Evolutionary conservation across 2,888 invertebrate species (phyloP), one percentile per base, ranked within the genome.

Genomic region (Xestia sexstrigata): DNA sequence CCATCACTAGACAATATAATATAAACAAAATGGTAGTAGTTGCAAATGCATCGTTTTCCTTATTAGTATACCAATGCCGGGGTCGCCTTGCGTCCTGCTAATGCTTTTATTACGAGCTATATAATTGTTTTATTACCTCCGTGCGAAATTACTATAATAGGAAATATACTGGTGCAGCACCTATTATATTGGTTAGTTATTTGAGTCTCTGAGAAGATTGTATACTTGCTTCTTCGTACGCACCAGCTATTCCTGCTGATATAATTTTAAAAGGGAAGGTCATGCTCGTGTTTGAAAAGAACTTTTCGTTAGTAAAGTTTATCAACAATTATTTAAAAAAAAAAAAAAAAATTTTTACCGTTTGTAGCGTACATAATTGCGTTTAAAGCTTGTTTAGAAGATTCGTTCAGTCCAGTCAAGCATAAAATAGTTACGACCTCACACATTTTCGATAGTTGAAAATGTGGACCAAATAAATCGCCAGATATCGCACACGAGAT

Each of bases 51-150:
- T 89, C 80, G 88, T 92, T 93, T 92, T 92, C 92, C 93, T 93
- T 90, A 90, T 91, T 90, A 83, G 82, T 79, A 82, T 81, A 89
- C 91, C 93, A 94, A 93, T 93, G 93, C 92, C 92, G 92, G 89
- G 92, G 92, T 89, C 90, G 85, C 79, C 78, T 89, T 82, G 88
- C 82, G 80, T 84, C 85, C 78, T 84, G 83, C 67, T 81, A 83
- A 84, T 80, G 74, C 77, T 84, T 86, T 83, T 76, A 86, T 81
- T 76, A 75, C 70, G 49, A 76, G 45, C 42, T 76, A 70, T 80
- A 79, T 82, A 85, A 86, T 83, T 79, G 70, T 76, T 77, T 83
- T 82, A 79, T 80, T 70, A 85, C 49, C 74, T 71, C 62, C 52
- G 42, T 80, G 80, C 39, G 67, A 68, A 81, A 76, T 75, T 47